These are phyloP conservation scores for Melanotaenia nigrans DNA, from an alignment of 2,797 vertebrate species.

Conservation along the genomic window DNA sequence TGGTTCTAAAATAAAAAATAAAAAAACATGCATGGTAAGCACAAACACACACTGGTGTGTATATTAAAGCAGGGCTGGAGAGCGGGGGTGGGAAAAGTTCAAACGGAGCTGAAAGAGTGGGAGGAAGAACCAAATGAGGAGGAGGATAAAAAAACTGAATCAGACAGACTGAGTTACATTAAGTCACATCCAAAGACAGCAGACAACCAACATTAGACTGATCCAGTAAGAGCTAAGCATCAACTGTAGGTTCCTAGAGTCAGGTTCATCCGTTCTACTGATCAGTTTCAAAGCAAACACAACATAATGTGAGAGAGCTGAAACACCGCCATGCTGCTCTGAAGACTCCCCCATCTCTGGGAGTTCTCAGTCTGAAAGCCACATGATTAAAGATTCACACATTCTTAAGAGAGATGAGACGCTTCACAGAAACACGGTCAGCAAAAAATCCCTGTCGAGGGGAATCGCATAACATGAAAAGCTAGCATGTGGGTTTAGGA, in stretches of 20 bases:
- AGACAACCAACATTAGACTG: neutral
- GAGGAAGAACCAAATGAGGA: slow-evolving; percentile 11
- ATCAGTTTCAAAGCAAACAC: neutral
- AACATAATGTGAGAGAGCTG: no score
- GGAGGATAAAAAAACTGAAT: slow-evolving; percentile 2
- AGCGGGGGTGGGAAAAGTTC: slow-evolving; percentile 28
- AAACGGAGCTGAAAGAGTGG: slow-evolving; percentile 41
- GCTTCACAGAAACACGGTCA: slow-evolving; percentile 28
- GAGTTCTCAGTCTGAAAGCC: neutral
- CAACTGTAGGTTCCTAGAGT: slow-evolving; percentile 1
- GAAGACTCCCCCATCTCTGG: neutral
- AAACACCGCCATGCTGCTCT: neutral
- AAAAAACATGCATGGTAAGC: neutral
- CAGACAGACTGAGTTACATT: neutral
- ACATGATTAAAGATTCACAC: slow-evolving; percentile 47
- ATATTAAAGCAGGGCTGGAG: slow-evolving; percentile 8
- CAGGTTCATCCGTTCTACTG: neutral
- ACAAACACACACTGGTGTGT: slow-evolving; percentile 25
- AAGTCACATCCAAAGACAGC: slow-evolving; percentile 11
- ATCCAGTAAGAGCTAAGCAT: slow-evolving; percentile 4
- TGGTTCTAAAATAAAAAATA: slow-evolving; percentile 41
- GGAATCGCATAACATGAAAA: no score
- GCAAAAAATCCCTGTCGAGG: slow-evolving; percentile 19
- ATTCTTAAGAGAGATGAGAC: slow-evolving; percentile 27
- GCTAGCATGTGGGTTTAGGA: no score